phyloP scores from a whole-genome alignment of 2,113 vertebrate species.

The Zosterops borbonicus region DNA sequence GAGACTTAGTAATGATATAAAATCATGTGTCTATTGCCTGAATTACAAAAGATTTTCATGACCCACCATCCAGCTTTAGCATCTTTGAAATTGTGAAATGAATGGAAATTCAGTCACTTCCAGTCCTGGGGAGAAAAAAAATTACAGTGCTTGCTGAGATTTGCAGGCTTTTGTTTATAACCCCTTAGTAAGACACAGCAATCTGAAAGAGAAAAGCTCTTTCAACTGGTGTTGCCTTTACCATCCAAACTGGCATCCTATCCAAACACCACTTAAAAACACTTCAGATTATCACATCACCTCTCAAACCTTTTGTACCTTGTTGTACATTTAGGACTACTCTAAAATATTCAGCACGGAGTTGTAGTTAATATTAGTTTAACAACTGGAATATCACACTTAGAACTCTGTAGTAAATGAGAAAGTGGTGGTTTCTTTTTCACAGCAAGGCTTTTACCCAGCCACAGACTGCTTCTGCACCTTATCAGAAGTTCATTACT shows the following conservation, averaged over 20 bases:
- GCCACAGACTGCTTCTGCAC: neutral
- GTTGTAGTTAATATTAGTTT: neutral
- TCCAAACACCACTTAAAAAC: neutral
- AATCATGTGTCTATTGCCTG: neutral
- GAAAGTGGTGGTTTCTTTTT: slow-evolving; percentile 34
- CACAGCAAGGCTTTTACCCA: neutral
- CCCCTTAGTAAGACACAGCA: neutral
- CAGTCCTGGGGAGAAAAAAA: neutral
- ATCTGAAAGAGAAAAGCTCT: neutral
- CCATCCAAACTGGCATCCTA: neutral
- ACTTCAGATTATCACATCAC: neutral
- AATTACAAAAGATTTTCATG: neutral
- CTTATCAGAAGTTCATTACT: neutral
- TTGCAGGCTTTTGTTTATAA: neutral
- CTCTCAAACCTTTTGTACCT: neutral
- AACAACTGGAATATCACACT: neutral
- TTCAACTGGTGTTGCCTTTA: neutral
- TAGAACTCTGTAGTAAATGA: neutral
- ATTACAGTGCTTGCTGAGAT: neutral
- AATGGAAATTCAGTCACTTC: neutral
- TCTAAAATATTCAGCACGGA: neutral
- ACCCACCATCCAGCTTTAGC: neutral
- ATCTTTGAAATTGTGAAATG: neutral
- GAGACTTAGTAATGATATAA: neutral
- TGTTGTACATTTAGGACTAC: neutral